Base-by-base conservation (phyloP, 2,113 vertebrate genomes). In the Nesogale talazaci region DNA sequence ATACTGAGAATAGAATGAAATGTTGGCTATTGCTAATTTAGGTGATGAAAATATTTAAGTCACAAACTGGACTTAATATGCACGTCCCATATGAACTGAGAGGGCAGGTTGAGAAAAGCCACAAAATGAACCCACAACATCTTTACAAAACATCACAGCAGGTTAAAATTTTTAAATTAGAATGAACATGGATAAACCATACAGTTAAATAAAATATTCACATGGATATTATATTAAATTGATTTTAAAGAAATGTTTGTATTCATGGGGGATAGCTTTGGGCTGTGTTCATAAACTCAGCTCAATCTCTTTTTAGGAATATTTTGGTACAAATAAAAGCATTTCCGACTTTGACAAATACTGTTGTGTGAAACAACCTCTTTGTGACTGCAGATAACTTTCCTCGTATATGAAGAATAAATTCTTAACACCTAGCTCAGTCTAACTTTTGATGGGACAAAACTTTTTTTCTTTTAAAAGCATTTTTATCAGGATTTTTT, bases 221-320 rank as follows among this genome's bases (percentile, higher is more conserved):
- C 78, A 65, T 85, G 25, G 84, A 20, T 70, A 63, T 75, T 93
- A n/a, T n/a, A n/a, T n/a, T n/a, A n/a, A n/a, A n/a, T 34, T 19
- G 1, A 90, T 76, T 76, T 83, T 80, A 57, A 76, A 78, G 3
- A 76, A 74, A 63, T 8, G 5, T 83, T 86, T 17, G 19, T 36
- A 67, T 25, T 91, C 17, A 22, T 74, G 38, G 70, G 57, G 8
- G 15, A 81, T 46, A 81, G 2, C 0, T 89, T 69, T 69, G 7
- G 9, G 7, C 40, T 90, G 8, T 6, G 46, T 29, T 75, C 57
- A 92, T 2, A 86, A 19, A 74, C 15, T 6, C 40, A 31, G 31
- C 0, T 90, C 16, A 25, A 19, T 31, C 34, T 93, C 19, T 17
- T 88, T 14, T 36, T 52, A 63, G n/a, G 20, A 2, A 59, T 88